A percentile compares a stretch with the other conserved stretches of the same genome.
phyloP scores from a whole-genome alignment of 2,113 vertebrate genomes.

The Neogobius melanostomus region DNA sequence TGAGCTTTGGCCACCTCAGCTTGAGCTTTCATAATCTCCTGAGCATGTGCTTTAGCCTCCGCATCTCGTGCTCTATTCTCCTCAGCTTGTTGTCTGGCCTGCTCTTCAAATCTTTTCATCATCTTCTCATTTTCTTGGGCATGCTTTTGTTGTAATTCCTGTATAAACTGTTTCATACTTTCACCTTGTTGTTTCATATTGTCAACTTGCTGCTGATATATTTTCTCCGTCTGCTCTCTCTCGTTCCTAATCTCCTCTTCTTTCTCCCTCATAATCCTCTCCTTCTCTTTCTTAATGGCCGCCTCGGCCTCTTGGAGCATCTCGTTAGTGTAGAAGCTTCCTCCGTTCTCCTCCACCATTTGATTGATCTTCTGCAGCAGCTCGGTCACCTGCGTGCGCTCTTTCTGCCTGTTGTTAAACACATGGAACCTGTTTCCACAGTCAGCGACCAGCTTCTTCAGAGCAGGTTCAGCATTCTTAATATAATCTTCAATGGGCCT shows the following conservation, averaged over 20 bases:
- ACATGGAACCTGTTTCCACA: background rate
- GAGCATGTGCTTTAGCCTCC: too few relatives aligned
- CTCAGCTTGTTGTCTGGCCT: too few relatives aligned
- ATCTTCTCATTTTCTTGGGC: too few relatives aligned
- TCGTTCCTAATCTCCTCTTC: background rate
- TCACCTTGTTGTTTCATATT: background rate
- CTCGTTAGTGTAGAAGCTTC: background rate
- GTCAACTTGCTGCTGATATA: background rate
- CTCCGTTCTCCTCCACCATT: background rate
- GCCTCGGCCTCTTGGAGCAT: background rate
- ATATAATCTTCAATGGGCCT: background rate
- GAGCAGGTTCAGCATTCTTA: background rate
- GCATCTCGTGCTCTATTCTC: too few relatives aligned
- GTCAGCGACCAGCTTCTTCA: background rate
- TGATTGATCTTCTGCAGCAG: background rate
- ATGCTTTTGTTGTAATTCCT: too few relatives aligned
- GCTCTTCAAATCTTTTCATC: too few relatives aligned
- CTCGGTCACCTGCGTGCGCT: background rate
- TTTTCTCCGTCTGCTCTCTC: background rate
- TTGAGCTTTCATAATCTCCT: too few relatives aligned
- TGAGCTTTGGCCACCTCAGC: too few relatives aligned
- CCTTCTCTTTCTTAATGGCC: background rate
- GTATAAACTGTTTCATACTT: background rate
- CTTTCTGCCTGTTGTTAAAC: background rate
- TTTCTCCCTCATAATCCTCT: background rate